Base-by-base conservation (phyloP, 2,888 invertebrate species). In the Calliscelio sp. region DNA sequence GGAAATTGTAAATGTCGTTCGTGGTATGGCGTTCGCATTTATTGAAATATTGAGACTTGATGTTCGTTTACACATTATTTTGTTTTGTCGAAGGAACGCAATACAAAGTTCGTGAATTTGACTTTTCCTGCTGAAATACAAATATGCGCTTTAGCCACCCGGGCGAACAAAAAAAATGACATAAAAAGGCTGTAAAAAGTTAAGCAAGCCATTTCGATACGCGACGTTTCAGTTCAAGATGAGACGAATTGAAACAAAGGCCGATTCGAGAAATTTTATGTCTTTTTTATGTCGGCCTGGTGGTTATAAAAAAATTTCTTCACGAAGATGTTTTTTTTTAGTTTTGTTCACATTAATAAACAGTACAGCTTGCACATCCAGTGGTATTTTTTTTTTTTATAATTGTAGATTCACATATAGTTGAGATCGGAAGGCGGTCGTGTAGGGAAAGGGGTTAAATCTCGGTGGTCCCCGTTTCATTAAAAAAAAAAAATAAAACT, bases 1-100 rank as follows among this genome's bases (percentile, higher is more conserved):
- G 44, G 18, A 44, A 44, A 4, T 8, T 44, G 14, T 18, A 44
- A 44, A 44, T 44, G 16, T 44, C 44, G 22, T 51, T 51, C 16
- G n/a, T 51, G 38, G 22, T 65, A 20, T 18, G 49, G 14, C 32
- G 32, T 65, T 49, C 66, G 16, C 4, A 18, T 35, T 66, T 66
- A 66, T 66, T 66, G 44, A 51, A 66, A 66, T 66, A 14, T 55
- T 32, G 35, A 66, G 20, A 22, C 49, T 66, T 32, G 35, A 22
- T 38, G 51, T 22, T 66, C 51, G 14, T 65, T 65, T 65, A 65
- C 49, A 65, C 20, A 65, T 49, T 18, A 14, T 32, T n/a, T n/a
- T n/a, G n/a, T n/a, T n/a, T 65, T 65, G 16, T 24, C 28, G 49
- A 22, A 22, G 41, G 41, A 22, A 49, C 44, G 14, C 44, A 8